Evolutionary conservation across 2,888 invertebrate species (phyloP), one percentile per base, ranked within the genome.

Genomic region (Andrena haemorrhoa): DNA sequence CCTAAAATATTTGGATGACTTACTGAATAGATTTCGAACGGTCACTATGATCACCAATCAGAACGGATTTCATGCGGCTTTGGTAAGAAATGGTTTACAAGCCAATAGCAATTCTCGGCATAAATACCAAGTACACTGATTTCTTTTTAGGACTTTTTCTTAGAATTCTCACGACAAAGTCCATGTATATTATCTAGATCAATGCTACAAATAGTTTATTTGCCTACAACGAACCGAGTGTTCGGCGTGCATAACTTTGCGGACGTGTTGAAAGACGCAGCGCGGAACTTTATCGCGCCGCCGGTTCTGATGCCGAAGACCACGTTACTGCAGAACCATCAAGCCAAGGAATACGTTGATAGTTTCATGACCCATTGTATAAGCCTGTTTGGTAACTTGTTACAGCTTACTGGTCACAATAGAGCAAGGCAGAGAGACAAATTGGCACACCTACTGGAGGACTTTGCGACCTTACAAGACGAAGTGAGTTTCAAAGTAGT

Each of bases 371-470:
- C 96, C 12, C 97, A 98, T 83, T 98, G 98, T 92, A 96, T 97
- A 79, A 96, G 97, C 53, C 97, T 98, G 5, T 98, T 99, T 92
- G 97, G 97, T 10, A 97, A 96, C 88, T 95, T 99, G 75, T 95
- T 99, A 78, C 97, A 98, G 91, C 96, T 98, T 79, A 98, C 97
- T 92, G 99, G 99, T 0, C 98, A 98, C 94, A 99, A 99, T 94
- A 95, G 98, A 86, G 99, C 99, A 4, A 95, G 99, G 47, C 99
- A 99, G 94, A 95, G 99, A 75, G 99, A 99, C 93, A 98, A 98
- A 94, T 95, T 99, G 75, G 98, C 98, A 0, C 96, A 98, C 90
- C 94, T 98, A 72, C 95, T 99, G 60, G 98, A 98, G 91, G 99
- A 99, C 89, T 97, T 99, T 92, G 97, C 97, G 1, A 96, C 96